Evolutionary conservation across 2,113 vertebrate genomes (phyloP), one percentile per base, ranked within the genome.

Genomic region (Phyllopteryx taeniolatus): DNA sequence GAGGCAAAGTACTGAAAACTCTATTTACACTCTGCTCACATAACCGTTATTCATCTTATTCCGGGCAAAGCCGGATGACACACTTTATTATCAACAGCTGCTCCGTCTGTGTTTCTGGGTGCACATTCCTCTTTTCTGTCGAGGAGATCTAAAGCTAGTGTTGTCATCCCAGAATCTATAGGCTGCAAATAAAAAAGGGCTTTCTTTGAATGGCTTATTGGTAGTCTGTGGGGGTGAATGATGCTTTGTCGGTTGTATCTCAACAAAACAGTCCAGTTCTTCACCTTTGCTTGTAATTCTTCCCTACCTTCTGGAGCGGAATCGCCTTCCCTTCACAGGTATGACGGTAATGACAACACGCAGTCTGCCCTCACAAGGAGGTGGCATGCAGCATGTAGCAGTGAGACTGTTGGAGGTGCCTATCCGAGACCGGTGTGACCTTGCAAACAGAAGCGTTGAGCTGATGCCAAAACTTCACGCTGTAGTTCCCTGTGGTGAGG

Each of bases 401-500:
- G 76, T 75, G 80, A 72, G 77, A 2, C 39, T 64, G 3, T 44
- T 13, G 62, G 42, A 44, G 20, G 6, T 44, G 12, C 42, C 22
- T 65, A 14, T 15, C 35, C 14, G 13, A 27, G 44, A 66, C 90
- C 91, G 87, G 85, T 93, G 88, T 93, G 89, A 91, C 89, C 90
- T 91, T 90, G 90, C 76, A 85, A 89, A 87, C 88, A 87, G 78
- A 85, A 89, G 85, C 78, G 74, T 72, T 43, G 80, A 83, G 67
- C 72, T 67, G 46, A 72, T 78, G 86, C 87, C 91, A 89, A 87
- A 86, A 79, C 78, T 79, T 78, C 84, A 84, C 78, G 87, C 86
- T 80, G 68, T 79, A 69, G 75, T 78, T 80, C 76, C 87, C 82
- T 74, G 60, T 67, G 77, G 83, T 77, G 86, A 46, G 68, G 78